Percentiles rank a stretch among this genome's conserved stretches.
phyloP scores from a whole-genome alignment of 1,140 invertebrate genomes.

The Hydropsyche tenuis region DNA sequence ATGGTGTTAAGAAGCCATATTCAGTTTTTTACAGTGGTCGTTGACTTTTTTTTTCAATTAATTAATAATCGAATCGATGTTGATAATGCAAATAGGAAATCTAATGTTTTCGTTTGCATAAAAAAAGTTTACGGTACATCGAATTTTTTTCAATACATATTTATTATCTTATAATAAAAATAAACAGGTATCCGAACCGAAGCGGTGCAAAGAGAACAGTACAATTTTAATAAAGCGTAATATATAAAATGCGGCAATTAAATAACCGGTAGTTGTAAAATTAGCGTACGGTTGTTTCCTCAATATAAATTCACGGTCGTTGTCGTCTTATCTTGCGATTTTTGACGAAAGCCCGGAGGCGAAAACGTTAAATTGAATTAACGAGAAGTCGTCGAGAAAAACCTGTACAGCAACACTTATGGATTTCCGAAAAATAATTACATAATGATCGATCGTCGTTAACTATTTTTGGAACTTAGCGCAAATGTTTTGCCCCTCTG shows the following conservation, averaged over 20 bases:
- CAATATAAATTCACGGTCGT: not conserved
- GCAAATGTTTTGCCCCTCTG: not conserved
- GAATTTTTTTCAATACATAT: too few relatives aligned
- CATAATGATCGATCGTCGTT: not conserved
- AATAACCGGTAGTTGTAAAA: slow-evolving; percentile 21
- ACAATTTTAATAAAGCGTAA: too few relatives aligned
- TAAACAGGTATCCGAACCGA: too few relatives aligned
- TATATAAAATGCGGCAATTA: not conserved
- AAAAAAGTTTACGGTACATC: too few relatives aligned
- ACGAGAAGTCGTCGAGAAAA: too few relatives aligned
- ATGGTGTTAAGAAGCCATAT: not conserved
- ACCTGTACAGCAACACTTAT: not conserved
- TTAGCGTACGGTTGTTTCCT: not conserved
- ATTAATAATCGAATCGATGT: too few relatives aligned
- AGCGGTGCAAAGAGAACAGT: too few relatives aligned
- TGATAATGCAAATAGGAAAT: too few relatives aligned
- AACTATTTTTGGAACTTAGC: not conserved
- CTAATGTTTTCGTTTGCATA: too few relatives aligned
- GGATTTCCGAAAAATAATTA: not conserved
- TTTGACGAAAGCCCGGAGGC: not conserved
- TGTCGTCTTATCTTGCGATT: not conserved
- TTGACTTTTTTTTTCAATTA: too few relatives aligned
- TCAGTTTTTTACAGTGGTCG: not conserved
- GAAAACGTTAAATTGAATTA: too few relatives aligned
- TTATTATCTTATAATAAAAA: too few relatives aligned